Conservation (phyloP, 2,797 vertebrate species). For the Acanthiza pusilla region DNA sequence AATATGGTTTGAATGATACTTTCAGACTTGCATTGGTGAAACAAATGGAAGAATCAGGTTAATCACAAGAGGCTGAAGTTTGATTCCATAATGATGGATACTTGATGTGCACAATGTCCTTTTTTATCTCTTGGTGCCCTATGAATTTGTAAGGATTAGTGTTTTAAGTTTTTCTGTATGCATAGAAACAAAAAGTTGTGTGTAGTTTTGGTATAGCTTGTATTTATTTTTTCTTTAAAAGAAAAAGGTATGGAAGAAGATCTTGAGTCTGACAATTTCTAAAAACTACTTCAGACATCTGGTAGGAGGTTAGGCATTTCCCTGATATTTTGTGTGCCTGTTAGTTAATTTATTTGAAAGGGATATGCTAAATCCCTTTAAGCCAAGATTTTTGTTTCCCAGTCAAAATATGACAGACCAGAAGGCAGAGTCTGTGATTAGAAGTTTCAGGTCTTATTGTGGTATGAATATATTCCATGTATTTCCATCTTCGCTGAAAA, state of each 20-base stretch:
- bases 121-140: neutral
- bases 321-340: neutral
- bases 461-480: neutral
- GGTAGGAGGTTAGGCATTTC: neutral
- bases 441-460: neutral
- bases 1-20: neutral
- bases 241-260: neutral
- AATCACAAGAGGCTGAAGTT: neutral
- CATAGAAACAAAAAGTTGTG: neutral
- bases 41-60: neutral
- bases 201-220: neutral
- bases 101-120: neutral
- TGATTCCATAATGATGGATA: neutral
- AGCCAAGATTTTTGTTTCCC: neutral
- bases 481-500: neutral
- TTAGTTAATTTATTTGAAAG: neutral
- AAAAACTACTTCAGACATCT: neutral
- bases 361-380: neutral
- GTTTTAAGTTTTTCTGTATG: neutral
- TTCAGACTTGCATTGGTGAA: neutral
- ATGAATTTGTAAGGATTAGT: neutral
- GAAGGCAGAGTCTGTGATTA: neutral
- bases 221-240: neutral
- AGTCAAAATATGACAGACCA: neutral
- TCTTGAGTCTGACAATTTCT: neutral